Conservation (phyloP, 2,113 vertebrate species). For the Hiodon tergisus region DNA sequence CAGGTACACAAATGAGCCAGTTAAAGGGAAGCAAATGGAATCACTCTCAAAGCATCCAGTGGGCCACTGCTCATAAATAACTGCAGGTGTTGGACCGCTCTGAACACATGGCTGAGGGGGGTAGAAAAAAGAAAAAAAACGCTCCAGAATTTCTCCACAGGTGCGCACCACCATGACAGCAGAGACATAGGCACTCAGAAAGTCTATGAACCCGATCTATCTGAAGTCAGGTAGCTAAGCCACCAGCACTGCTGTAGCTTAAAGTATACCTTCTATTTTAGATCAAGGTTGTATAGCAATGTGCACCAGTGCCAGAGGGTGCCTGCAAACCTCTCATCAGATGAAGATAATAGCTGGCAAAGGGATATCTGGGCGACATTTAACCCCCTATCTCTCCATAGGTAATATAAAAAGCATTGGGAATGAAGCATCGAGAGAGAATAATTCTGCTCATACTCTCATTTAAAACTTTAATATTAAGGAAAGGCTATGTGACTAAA, state of each 20-base stretch:
- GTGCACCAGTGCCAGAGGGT: neutral
- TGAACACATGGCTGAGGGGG: neutral
- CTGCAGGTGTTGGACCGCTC: neutral
- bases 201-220: neutral
- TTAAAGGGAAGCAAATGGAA: neutral
- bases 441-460: too few species aligned
- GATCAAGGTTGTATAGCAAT: too few species aligned
- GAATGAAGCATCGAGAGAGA: neutral
- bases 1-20: neutral
- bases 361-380: neutral
- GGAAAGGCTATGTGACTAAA: too few species aligned
- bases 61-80: conserved; percentile 2
- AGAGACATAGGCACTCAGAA: neutral
- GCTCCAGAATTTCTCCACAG: neutral
- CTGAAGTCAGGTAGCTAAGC: neutral
- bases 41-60: neutral
- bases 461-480: too few species aligned
- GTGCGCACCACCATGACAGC: neutral
- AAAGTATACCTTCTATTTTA: too few species aligned
- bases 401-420: neutral
- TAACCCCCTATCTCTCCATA: neutral
- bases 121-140: neutral
- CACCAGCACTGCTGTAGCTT: neutral
- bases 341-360: neutral
- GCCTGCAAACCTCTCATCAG: neutral